Evolutionary conservation across 2,888 invertebrate species (phyloP), one percentile per base, ranked within the genome.

Genomic region (Furcula furcula): DNA sequence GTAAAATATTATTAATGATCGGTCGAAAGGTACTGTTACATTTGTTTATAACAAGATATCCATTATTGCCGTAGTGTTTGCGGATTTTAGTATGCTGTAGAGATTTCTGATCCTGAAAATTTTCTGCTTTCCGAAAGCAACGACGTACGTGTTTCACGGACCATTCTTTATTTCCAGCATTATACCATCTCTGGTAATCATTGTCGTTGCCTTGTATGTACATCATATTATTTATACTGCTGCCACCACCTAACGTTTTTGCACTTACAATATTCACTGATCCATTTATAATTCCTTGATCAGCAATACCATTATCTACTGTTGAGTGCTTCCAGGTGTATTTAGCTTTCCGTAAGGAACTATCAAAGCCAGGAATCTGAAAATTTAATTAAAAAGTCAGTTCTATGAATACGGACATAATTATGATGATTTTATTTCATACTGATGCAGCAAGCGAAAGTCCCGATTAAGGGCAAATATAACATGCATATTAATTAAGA

Each of bases 231-330:
- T 90, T 91, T 9, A 90, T 55, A 1, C 73, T 66, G 7, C 88
- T 84, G 0, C 79, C 74, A 2, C 90, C 91, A 26, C 90, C 90
- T 48, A 90, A 66, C 50, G 86, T 75, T 49, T 90, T 91, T 0
- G 92, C 93, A 13, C 90, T 75, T n/a, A 90, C 81, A 90, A 90
- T 88, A 3, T 49, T 55, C 11, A 59, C 55, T 11, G 56, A 12
- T 40, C 55, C 35, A 31, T 54, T 39, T 45, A 46, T 52, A 12
- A 72, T 76, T 92, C 93, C 94, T 54, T 94, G 76, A 65, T 93
- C 9, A 14, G 15, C 3, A 14, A 2, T 14, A 4, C 26, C 26
- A 15, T 26, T 9, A n/a, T 26, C 6, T 3, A 14, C 15, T 14
- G 26, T 14, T 4, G 7, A 0, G n/a, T 14, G n/a, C 4, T 26